Base-by-base conservation (phyloP, 2,888 invertebrate genomes). In the Anthophora plumipes region DNA sequence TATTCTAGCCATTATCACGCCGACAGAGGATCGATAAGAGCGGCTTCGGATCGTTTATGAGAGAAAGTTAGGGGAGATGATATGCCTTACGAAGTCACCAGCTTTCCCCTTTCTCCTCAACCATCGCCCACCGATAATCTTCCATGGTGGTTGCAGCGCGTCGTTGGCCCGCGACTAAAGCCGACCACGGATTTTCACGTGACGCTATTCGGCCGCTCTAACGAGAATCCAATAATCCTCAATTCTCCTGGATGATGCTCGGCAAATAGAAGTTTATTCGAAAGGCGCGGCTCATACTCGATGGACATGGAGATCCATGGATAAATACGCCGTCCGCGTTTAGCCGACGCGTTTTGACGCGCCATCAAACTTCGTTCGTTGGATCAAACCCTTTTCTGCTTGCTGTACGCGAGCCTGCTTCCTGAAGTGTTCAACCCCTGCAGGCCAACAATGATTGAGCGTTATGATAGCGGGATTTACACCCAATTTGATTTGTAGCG, bases 211-310 rank as follows among this genome's bases (percentile, higher is more conserved):
- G 79, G 71, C 79, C 85, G 78, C 78, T 87, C 91, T 90, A 91
- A 91, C 90, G 91, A 92, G 91, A 92, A 91, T 91, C 91, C 91
- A 91, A 92, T 92, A 91, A 92, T 91, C 91, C 88, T 86, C 91
- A 91, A 91, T 91, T 91, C 89, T 89, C 80, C 87, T 89, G 90
- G 87, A 89, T 89, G 88, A 85, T 89, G 91, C 89, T 80, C 89
- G 75, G 82, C 90, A 91, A 91, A 91, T 91, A 89, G 89, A 89
- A 91, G 90, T 91, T 91, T 89, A 89, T 91, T 88, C 86, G 87
- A 86, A 87, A 89, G 86, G 86, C 63, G 80, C 81, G 76, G 57
- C 14, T 68, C 68, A 14, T 37, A 55, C 67, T 48, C 59, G 83
- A 80, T 71, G 77, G 71, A 72, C 72, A 80, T 73, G 70, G 69